Conservation (phyloP, 2,888 invertebrate genomes). For the Cristatella mucedo region DNA sequence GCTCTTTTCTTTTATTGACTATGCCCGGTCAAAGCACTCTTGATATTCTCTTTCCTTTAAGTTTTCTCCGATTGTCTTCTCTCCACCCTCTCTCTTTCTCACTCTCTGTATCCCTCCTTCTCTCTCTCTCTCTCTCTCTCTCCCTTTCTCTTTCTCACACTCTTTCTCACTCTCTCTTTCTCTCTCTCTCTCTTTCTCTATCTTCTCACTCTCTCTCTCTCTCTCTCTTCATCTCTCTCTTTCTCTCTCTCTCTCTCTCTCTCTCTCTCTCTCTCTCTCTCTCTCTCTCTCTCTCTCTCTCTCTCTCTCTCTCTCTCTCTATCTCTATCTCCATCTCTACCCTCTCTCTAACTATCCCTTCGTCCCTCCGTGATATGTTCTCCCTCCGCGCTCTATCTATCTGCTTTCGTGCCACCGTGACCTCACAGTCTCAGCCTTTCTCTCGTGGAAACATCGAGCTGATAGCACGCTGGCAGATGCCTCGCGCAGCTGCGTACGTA, state of each 20-base stretch:
- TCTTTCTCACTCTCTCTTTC: background rate
- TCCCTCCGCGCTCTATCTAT: too few species aligned
- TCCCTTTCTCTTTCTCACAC: background rate
- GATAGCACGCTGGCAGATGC: too few species aligned
- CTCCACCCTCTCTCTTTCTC: background rate
- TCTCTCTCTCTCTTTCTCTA: background rate
- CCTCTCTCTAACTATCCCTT: background rate
- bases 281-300: conserved; percentile 1
- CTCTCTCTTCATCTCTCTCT: too few species aligned
- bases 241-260: conserved; percentile 1
- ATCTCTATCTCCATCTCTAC: background rate
- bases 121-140: conserved; percentile 1
- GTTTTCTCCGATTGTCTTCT: background rate
- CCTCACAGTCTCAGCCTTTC: background rate
- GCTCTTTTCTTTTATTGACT: too few species aligned
- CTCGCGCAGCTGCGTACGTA: conserved; percentile 19
- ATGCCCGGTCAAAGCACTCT: too few species aligned
- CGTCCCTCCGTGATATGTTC: too few species aligned
- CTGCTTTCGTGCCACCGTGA: too few species aligned
- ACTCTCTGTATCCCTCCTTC: background rate
- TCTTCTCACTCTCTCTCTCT: too few species aligned
- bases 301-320: too few species aligned
- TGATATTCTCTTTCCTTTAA: background rate
- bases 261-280: conserved; percentile 1
- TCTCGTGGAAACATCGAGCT: too few species aligned